Evolutionary conservation across 2,113 vertebrate species (phyloP), one percentile per base, ranked within the genome.

Genomic region (Galeopterus variegatus): DNA sequence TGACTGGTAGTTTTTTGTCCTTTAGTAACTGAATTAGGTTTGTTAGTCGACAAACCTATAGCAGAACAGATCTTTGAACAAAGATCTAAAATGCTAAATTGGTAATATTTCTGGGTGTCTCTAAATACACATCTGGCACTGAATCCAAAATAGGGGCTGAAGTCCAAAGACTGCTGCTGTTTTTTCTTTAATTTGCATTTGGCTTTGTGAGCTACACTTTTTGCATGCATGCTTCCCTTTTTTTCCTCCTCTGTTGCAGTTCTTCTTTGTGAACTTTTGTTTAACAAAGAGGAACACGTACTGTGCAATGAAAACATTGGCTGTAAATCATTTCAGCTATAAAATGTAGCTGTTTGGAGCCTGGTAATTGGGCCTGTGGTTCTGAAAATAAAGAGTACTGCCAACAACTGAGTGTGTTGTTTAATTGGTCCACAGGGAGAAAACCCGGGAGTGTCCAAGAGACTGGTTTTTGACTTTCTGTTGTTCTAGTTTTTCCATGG

Each of bases 171-270:
- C 77, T 94, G 88, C 88, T 91, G 77, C n/a, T 41, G 41, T 77
- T 97, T 97, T 58, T 87, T 52, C 80, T 82, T 93, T 83, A 76
- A 96, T 98, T 97, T 98, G 93, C 96, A 97, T 95, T 93, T 97
- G 96, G 95, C 90, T 95, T 95, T 96, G 50, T 84, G 87, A 75
- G n/a, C 90, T 87, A 19, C 65, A 52, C 76, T 58, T 92, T 95
- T 54, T 79, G 76, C 52, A 6, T 75, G 76, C 17, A 1, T 56
- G 36, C 58, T 93, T 84, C 26, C 85, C 73, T 36, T 18, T 58
- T 81, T 21, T 15, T 48, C 58, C 70, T 94, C 87, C 88, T 95
- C 36, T 33, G 76, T 12, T 75, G 86, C 70, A 52, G 67, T 81
- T 89, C 88, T 97, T 96, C 60, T 88, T 65, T 83, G 88, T 90